Conservation (phyloP, 2,888 invertebrate genomes). For the Sicus ferrugineus region DNA sequence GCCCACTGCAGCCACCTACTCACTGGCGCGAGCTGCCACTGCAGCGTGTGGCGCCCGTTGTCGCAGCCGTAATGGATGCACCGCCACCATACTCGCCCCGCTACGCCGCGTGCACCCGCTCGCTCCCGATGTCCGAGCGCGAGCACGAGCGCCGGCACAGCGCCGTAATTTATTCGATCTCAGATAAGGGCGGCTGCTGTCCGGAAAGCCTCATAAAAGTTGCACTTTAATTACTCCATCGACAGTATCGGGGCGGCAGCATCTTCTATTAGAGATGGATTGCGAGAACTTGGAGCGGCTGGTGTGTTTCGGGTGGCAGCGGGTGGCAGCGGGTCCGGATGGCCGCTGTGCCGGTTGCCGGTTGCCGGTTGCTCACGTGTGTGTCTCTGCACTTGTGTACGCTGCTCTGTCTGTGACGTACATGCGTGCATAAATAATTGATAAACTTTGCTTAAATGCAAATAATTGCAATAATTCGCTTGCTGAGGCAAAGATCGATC, state of each 20-base stretch:
- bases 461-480: slow-evolving; percentile 16
- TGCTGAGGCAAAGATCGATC: not conserved
- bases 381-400: not conserved
- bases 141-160: slow-evolving; percentile 12
- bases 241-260: slow-evolving; percentile 62
- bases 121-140: too few relatives aligned
- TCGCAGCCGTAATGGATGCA: not conserved
- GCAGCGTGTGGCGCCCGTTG: not conserved
- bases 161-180: slow-evolving; percentile 63
- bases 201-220: slow-evolving; percentile 64
- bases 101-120: not conserved
- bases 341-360: not conserved
- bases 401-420: not conserved
- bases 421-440: slow-evolving; percentile 26
- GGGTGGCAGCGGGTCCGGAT: not conserved
- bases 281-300: slow-evolving; percentile 46
- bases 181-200: slow-evolving; percentile 60
- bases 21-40: slow-evolving; percentile 13
- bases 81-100: not conserved
- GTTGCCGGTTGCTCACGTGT: not conserved
- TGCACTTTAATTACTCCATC: slow-evolving; percentile 65
- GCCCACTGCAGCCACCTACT: slow-evolving; percentile 20
- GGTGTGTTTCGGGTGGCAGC: not conserved
- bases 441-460: slow-evolving; percentile 28
- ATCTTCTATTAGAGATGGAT: slow-evolving; percentile 64